A percentile compares a stretch with the other conserved stretches of the same genome.
phyloP scores from a whole-genome alignment of 1,140 invertebrate genomes.

The Bursaphelenchus mucronatus region DNA sequence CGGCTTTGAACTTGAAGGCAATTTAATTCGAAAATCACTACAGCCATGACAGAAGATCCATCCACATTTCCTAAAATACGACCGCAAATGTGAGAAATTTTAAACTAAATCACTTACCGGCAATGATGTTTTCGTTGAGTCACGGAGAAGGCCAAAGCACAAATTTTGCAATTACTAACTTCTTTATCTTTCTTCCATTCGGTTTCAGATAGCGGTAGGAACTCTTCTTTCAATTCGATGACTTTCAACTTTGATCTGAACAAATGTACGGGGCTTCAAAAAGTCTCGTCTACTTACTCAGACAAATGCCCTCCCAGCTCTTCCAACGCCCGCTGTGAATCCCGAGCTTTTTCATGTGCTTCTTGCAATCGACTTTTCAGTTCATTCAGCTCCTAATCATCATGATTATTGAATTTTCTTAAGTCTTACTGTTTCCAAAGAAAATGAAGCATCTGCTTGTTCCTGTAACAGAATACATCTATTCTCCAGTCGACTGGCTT shows the following conservation, averaged over 20 bases:
- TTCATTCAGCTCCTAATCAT: constrained; percentile 38
- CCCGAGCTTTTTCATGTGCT: constrained; percentile 26
- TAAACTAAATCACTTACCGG: constrained; percentile 28
- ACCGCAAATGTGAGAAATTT: background rate
- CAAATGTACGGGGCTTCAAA: constrained; percentile 10
- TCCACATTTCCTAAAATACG: constrained; percentile 42
- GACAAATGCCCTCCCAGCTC: constrained; percentile 45
- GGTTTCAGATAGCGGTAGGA: constrained; percentile 44
- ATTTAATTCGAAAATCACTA: constrained; percentile 36
- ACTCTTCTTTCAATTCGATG: constrained; percentile 43
- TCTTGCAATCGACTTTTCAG: constrained; percentile 26
- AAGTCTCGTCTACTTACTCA: constrained; percentile 26
- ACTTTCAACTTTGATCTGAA: constrained; percentile 49
- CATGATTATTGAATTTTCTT: constrained; percentile 3
- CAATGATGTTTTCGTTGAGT: constrained; percentile 43
- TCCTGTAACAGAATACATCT: constrained; percentile 20
- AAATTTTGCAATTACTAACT: constrained; percentile 31
- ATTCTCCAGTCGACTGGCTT: constrained; percentile 19
- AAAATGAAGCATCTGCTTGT: constrained; percentile 13
- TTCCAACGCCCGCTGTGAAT: constrained; percentile 34
- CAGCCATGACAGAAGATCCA: constrained; percentile 43
- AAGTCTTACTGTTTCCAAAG: constrained; percentile 19
- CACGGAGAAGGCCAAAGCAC: constrained; percentile 33
- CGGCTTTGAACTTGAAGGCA: constrained; percentile 45
- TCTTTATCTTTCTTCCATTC: constrained; percentile 41